Conservation (phyloP, 2,113 vertebrate genomes). For the Aspidoscelis tigris region DNA sequence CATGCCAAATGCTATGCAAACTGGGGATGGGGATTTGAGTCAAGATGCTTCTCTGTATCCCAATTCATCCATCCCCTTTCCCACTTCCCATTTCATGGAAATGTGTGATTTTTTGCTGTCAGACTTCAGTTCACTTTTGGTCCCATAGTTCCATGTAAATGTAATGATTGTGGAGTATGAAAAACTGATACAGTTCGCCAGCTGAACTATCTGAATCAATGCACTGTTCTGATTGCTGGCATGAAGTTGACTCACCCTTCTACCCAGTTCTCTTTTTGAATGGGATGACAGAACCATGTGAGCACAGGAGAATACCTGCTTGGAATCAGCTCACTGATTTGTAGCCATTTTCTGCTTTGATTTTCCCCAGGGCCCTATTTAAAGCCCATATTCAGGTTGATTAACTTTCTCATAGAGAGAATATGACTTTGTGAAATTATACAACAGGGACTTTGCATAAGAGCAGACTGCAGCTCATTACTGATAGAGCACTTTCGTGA, state of each 20-base stretch:
- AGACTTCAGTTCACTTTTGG: conserved; percentile 23
- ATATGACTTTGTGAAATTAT: conserved; percentile 44
- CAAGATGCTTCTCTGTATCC: too few relatives aligned
- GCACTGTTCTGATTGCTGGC: conserved; percentile 13
- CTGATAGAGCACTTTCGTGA: conserved; percentile 14
- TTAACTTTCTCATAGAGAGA: conserved; percentile 45
- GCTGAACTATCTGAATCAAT: conserved; percentile 15
- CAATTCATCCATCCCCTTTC: too few relatives aligned
- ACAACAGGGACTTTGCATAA: conserved; percentile 22
- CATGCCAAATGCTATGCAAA: too few relatives aligned
- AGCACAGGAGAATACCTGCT: background rate
- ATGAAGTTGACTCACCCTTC: background rate
- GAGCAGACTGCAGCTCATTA: conserved; percentile 26
- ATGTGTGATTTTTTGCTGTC: conserved; percentile 31
- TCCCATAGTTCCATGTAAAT: background rate
- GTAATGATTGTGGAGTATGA: background rate
- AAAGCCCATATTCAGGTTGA: conserved; percentile 45
- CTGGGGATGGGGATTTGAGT: too few relatives aligned
- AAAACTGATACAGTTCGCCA: conserved; percentile 5
- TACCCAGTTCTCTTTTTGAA: conserved; percentile 22
- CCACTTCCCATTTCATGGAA: background rate
- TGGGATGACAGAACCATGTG: background rate
- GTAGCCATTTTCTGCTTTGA: background rate
- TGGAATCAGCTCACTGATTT: conserved; percentile 6
- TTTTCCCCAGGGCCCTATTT: conserved; percentile 34